Evolutionary conservation across 2,888 invertebrate genomes (phyloP).

Genomic region (Cantharis rustica): DNA sequence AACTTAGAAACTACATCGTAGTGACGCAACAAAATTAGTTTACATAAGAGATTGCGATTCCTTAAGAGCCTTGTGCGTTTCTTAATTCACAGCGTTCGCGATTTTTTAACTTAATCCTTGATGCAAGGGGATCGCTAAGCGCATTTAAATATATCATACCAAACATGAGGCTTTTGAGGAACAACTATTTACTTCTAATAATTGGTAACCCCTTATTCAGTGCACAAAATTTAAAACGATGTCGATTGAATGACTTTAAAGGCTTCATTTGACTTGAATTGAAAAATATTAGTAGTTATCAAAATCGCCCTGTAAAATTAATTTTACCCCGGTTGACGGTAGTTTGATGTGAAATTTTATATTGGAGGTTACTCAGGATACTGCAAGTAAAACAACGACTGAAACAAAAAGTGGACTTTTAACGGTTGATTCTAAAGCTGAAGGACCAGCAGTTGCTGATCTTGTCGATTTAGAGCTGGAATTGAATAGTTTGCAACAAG

Average conservation of each 20-base stretch:
- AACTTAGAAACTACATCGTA: no score
- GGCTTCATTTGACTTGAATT: background rate
- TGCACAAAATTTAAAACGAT: no score
- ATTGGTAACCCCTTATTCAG: background rate
- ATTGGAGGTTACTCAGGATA: slow-evolving; percentile 16
- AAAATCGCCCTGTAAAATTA: background rate
- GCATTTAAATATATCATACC: no score
- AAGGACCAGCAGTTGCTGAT: slow-evolving; percentile 76
- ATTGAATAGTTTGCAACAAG: slow-evolving; percentile 82
- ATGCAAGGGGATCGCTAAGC: no score
- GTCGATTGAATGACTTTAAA: no score
- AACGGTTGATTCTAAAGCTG: slow-evolving; percentile 18
- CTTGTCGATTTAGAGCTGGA: slow-evolving; percentile 87
- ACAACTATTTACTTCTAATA: background rate
- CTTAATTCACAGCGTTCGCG: no score
- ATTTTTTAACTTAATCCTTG: no score
- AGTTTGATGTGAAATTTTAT: background rate
- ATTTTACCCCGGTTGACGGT: background rate
- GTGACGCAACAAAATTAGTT: no score
- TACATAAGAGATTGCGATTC: no score
- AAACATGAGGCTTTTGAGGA: background rate
- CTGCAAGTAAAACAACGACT: slow-evolving; percentile 24
- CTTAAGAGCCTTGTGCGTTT: no score
- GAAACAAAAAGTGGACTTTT: slow-evolving; percentile 35
- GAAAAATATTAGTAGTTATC: background rate